Evolutionary conservation across 53 echinoderm and acorn worm species (phyloP).

Genomic region (Holothuria leucospilota): DNA sequence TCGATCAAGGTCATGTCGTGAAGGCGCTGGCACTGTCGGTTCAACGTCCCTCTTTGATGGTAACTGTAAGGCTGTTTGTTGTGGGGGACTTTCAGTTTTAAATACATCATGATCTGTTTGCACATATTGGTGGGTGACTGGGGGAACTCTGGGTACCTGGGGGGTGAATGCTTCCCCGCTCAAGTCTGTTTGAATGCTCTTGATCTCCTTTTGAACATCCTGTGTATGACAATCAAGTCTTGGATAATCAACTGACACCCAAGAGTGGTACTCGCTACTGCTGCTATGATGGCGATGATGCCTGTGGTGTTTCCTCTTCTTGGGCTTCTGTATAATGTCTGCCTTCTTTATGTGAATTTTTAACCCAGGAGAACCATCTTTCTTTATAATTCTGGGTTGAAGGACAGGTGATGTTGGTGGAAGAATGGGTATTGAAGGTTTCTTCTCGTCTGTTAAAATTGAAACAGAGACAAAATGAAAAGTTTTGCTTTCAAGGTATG

Average conservation of each 20-base stretch:
- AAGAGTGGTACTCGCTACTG: slow-evolving; percentile 34
- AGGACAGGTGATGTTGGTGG: slow-evolving; percentile 40
- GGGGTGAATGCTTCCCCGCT: neutral
- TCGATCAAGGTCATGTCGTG: neutral
- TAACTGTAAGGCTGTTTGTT: neutral
- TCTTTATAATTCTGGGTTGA: slow-evolving; percentile 91
- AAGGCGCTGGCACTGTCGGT: neutral
- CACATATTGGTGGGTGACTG: slow-evolving; percentile 2
- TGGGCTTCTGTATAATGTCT: slow-evolving; percentile 74
- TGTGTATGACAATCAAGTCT: neutral
- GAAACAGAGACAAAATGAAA: neutral
- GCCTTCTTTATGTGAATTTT: slow-evolving; percentile 94
- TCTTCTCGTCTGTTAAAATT: slow-evolving; percentile 17
- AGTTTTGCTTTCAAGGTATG: too few species aligned
- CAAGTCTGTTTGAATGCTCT: slow-evolving; percentile 29
- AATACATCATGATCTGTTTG: slow-evolving; percentile 18
- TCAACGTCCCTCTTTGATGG: neutral
- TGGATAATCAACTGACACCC: neutral
- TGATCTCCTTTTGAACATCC: slow-evolving; percentile 14
- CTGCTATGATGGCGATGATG: slow-evolving; percentile 79
- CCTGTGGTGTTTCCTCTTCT: slow-evolving; percentile 91
- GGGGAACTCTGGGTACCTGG: neutral
- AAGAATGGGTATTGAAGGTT: neutral
- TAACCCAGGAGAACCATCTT: slow-evolving; percentile 87
- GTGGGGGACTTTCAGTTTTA: neutral